phyloP scores from a whole-genome alignment of 2,888 invertebrate species.

The Drosophila kuntzei region DNA sequence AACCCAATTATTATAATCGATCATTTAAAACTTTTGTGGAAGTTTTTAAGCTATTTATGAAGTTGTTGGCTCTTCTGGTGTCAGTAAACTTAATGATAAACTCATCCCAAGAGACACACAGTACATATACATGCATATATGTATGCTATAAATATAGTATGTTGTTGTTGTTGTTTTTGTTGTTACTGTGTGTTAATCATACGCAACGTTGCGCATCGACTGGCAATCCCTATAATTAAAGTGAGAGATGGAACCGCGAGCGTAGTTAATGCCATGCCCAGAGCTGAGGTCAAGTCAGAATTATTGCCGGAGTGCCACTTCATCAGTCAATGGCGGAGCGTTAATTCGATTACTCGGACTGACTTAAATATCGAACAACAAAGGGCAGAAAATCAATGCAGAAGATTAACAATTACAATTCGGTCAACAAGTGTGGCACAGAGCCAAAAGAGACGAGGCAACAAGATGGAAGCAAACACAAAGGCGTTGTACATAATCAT shows the following conservation, averaged over 20 bases:
- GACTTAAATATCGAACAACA: constrained; percentile 45
- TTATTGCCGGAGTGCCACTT: constrained; percentile 27
- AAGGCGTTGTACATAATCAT: constrained; percentile 59
- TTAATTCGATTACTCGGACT: constrained; percentile 54
- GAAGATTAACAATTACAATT: constrained; percentile 74
- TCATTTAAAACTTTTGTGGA: constrained; percentile 14
- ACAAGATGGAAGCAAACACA: constrained; percentile 3
- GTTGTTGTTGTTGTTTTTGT: constrained; percentile 1
- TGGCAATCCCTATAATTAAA: constrained; percentile 53
- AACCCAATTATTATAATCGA: constrained; percentile 4
- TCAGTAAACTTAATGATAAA: constrained; percentile 20
- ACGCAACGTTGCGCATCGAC: constrained; percentile 62
- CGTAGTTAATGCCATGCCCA: neutral
- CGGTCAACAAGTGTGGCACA: constrained; percentile 47
- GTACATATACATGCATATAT: neutral
- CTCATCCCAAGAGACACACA: constrained; percentile 3
- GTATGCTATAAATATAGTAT: neutral
- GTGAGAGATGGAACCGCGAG: constrained; percentile 4
- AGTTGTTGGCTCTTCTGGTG: constrained; percentile 19
- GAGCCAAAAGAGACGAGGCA: neutral
- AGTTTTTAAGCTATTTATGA: constrained; percentile 27
- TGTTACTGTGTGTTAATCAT: constrained; percentile 58
- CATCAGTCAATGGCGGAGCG: constrained; percentile 45
- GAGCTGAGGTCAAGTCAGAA: neutral
- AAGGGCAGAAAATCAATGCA: constrained; percentile 68